phyloP scores from a whole-genome alignment of 2,797 vertebrate species.

The Acridotheres tristis region DNA sequence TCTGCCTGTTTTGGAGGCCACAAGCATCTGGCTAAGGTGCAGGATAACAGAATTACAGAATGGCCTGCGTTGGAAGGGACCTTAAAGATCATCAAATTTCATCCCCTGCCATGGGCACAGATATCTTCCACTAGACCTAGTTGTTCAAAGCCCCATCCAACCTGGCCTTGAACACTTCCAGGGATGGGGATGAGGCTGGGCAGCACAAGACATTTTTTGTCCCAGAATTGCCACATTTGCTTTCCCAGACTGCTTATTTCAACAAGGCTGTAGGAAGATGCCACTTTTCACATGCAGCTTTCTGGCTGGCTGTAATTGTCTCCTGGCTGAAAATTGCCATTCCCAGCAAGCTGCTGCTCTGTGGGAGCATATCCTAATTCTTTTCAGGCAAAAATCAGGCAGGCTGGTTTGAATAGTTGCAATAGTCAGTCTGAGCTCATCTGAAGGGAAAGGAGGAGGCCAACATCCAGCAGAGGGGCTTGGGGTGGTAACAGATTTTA shows the following conservation, averaged over 20 bases:
- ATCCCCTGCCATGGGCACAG: not conserved
- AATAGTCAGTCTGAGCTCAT: not conserved
- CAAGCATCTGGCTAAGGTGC: not conserved
- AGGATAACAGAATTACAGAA: not conserved
- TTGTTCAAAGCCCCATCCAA: not conserved
- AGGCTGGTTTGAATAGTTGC: not conserved
- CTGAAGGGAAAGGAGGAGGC: conserved; percentile 20
- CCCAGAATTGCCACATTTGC: not conserved
- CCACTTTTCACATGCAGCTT: not conserved
- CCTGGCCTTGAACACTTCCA: not conserved
- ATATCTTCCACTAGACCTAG: not conserved
- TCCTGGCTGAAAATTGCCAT: not conserved
- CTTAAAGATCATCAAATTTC: not conserved
- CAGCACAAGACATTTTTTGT: not conserved
- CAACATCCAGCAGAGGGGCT: conserved; percentile 42
- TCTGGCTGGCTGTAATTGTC: not conserved
- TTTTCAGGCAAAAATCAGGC: conserved; percentile 6
- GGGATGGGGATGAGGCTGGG: not conserved
- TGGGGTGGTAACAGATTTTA: conserved; percentile 28
- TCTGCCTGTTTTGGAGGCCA: not conserved
- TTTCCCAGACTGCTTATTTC: not conserved
- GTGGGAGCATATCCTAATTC: not conserved
- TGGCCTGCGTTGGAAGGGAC: not conserved
- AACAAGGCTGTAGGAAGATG: not conserved
- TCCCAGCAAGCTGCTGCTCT: not conserved